A percentile compares a stretch with the other conserved stretches of the same genome.
Conservation (phyloP, 2,113 vertebrate species). For the Willisornis vidua region DNA sequence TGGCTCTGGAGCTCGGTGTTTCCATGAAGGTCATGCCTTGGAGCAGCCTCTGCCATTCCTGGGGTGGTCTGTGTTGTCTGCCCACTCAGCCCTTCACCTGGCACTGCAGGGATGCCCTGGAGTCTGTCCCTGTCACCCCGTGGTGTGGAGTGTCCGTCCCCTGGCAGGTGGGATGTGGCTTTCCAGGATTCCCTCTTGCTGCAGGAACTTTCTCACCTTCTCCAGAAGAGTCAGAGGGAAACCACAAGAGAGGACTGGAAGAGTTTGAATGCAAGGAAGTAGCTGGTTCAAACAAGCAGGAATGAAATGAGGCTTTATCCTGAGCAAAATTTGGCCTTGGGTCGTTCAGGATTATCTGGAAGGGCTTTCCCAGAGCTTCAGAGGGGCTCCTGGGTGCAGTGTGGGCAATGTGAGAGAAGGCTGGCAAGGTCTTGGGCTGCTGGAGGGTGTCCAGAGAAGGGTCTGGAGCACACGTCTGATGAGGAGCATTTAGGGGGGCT, state of each 20-base stretch:
- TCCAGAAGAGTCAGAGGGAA: neutral
- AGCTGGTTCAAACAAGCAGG: neutral
- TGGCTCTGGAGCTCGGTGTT: neutral
- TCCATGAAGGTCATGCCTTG: accelerated
- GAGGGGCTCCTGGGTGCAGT: neutral
- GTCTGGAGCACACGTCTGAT: neutral
- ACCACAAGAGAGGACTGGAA: neutral
- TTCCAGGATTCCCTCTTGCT: neutral
- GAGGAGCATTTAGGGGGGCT: neutral
- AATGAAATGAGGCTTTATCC: neutral
- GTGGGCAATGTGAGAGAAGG: neutral
- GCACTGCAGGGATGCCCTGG: neutral
- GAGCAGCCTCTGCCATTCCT: neutral
- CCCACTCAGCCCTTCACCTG: neutral
- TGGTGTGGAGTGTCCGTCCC: neutral
- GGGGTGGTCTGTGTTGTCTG: accelerated
- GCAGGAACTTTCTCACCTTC: neutral
- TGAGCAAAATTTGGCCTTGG: neutral
- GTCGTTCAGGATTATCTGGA: neutral
- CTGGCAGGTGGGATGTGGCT: neutral
- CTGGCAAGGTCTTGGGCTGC: neutral
- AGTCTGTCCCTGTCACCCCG: neutral
- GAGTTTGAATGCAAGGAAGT: neutral
- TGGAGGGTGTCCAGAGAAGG: neutral
- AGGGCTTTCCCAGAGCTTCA: neutral